These are phyloP conservation scores for Yponomeuta sedellus DNA, from an alignment of 2,888 invertebrate species.

Conservation along the genomic window DNA sequence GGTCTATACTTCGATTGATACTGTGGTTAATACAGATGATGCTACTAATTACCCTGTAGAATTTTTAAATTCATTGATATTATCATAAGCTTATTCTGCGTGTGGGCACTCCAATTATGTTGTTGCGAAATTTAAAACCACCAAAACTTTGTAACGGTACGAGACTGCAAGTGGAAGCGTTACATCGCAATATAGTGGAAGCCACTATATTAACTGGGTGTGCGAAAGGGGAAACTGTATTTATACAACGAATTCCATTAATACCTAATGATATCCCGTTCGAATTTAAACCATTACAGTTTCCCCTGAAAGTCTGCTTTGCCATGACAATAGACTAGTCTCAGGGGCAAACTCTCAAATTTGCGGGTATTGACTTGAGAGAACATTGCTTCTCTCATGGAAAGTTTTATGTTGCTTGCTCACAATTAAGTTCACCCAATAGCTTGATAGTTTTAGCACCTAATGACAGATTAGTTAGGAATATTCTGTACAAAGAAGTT, in stretches of 20 bases:
- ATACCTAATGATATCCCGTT: background rate
- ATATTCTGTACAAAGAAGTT: conserved; percentile 7
- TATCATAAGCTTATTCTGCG: conserved; percentile 16
- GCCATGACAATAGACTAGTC: conserved; percentile 3
- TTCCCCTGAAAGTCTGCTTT: conserved; percentile 1
- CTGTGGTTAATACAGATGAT: conserved; percentile 17
- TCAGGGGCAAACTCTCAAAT: background rate
- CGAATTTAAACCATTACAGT: conserved; percentile 6
- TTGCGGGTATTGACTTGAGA: conserved; percentile 6
- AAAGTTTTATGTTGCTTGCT: conserved; percentile 8
- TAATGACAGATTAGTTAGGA: background rate
- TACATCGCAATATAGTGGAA: background rate
- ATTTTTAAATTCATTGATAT: conserved; percentile 26
- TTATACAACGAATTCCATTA: conserved; percentile 2
- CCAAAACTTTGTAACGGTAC: conserved; percentile 1
- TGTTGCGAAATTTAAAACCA: background rate
- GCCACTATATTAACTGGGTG: background rate
- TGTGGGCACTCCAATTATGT: conserved; percentile 16
- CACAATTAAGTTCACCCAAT: background rate
- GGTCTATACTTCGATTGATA: conserved; percentile 17
- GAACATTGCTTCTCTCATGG: conserved; percentile 6
- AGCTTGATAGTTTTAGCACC: background rate
- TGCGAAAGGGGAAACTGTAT: background rate
- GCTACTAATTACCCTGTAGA: conserved; percentile 19
- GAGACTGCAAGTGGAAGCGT: background rate